Evolutionary conservation across 2,797 vertebrate genomes (phyloP).

Genomic region (Pantherophis alleghaniensis): DNA sequence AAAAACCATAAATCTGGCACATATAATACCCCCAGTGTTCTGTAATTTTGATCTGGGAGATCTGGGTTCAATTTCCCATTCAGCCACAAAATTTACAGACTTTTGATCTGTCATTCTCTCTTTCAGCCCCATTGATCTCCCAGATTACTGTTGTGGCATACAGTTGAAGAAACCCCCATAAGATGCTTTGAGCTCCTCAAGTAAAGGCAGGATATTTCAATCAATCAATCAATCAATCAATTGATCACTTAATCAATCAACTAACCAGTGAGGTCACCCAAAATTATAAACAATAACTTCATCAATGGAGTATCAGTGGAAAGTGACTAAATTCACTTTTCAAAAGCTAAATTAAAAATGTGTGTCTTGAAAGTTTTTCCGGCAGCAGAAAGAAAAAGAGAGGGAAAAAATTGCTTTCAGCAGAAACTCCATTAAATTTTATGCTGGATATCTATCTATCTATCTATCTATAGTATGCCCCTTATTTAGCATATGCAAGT

Average conservation of each 20-base stretch:
- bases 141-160: background rate
- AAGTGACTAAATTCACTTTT: background rate
- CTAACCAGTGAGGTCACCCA: background rate
- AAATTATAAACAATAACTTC: background rate
- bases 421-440: background rate
- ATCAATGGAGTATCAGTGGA: background rate
- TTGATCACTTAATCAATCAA: background rate
- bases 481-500: background rate
- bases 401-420: background rate
- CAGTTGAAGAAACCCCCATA: background rate
- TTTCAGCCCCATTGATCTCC: background rate
- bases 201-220: background rate
- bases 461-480: too few relatives aligned
- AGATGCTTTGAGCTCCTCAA: background rate
- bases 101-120: background rate
- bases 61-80: background rate
- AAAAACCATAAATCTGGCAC: background rate
- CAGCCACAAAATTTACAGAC: background rate
- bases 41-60: background rate
- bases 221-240: background rate
- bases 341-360: background rate
- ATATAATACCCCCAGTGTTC: background rate
- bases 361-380: background rate
- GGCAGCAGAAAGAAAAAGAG: background rate
- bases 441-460: too few relatives aligned